These are phyloP conservation scores for Drosophila incognita DNA, from an alignment of 2,888 invertebrate species.

Conservation along the genomic window DNA sequence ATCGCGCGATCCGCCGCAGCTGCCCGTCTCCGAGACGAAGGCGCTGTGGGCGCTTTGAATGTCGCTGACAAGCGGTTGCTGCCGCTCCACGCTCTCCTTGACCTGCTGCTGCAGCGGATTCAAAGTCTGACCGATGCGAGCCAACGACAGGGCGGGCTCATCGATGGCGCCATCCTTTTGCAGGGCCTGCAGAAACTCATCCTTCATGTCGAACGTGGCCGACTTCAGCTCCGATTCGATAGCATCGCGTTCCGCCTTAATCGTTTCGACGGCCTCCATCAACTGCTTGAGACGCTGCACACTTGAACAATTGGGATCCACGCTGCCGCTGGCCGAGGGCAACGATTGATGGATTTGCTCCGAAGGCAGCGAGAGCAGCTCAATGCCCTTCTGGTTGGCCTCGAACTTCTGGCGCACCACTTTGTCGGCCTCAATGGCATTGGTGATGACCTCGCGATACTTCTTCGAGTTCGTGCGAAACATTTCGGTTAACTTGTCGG, in stretches of 20 bases:
- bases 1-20: slow-evolving; percentile 89
- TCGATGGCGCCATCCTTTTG: slow-evolving; percentile 91
- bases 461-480: slow-evolving; percentile 95
- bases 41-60: slow-evolving; percentile 87
- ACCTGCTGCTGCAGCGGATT: slow-evolving; percentile 92
- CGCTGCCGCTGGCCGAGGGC: slow-evolving; percentile 87
- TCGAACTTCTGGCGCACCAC: slow-evolving; percentile 95
- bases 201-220: slow-evolving; percentile 92
- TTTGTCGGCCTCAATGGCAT: slow-evolving; percentile 93
- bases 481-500: slow-evolving; percentile 94
- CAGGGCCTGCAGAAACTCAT: slow-evolving; percentile 90
- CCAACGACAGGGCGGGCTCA: slow-evolving; percentile 90
- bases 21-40: slow-evolving; percentile 87
- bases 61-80: slow-evolving; percentile 89
- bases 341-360: slow-evolving; percentile 89
- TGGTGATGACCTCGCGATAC: slow-evolving; percentile 96
- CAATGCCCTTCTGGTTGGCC: slow-evolving; percentile 90
- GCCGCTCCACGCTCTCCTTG: slow-evolving; percentile 90
- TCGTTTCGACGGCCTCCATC: slow-evolving; percentile 93
- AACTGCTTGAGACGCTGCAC: slow-evolving; percentile 89
- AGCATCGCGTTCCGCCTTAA: slow-evolving; percentile 95
- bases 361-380: slow-evolving; percentile 91
- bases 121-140: slow-evolving; percentile 90
- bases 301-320: slow-evolving; percentile 87
- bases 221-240: slow-evolving; percentile 95